Percentiles rank a stretch among this genome's conserved stretches.
phyloP scores from a whole-genome alignment of 1,140 invertebrate species.

The Contarinia nasturtii region DNA sequence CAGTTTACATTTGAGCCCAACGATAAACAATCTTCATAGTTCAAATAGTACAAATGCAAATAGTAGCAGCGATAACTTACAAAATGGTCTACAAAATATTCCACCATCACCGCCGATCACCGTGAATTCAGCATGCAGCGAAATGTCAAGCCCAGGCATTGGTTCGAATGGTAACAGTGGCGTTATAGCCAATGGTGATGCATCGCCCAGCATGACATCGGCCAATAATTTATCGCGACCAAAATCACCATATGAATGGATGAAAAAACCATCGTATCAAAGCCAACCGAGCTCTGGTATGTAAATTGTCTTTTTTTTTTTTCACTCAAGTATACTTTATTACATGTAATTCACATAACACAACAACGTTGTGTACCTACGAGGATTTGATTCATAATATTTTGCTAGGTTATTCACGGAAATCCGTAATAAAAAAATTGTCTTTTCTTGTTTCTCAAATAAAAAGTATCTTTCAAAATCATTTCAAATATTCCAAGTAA shows the following conservation, averaged over 20 bases:
- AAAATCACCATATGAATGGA: constrained; percentile 71
- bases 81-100: background rate
- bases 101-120: constrained; percentile 35
- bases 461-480: too few relatives aligned
- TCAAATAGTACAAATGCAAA: background rate
- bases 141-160: constrained; percentile 42
- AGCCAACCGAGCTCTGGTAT: constrained; percentile 62
- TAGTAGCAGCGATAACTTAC: background rate
- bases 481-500: too few relatives aligned
- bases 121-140: constrained; percentile 32
- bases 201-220: constrained; percentile 12
- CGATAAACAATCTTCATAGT: background rate
- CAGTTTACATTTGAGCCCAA: background rate
- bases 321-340: too few relatives aligned
- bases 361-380: too few relatives aligned
- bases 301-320: constrained; percentile 10
- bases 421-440: too few relatives aligned
- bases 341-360: too few relatives aligned
- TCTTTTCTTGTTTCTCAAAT: too few relatives aligned
- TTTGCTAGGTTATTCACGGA: too few relatives aligned
- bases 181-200: constrained; percentile 15
- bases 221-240: constrained; percentile 28
- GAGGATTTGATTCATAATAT: too few relatives aligned
- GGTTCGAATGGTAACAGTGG: too few relatives aligned
- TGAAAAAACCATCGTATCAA: constrained; percentile 71